Conservation (phyloP, 92 coral and sea anemone genomes). For the Phenganax stokvisi region DNA sequence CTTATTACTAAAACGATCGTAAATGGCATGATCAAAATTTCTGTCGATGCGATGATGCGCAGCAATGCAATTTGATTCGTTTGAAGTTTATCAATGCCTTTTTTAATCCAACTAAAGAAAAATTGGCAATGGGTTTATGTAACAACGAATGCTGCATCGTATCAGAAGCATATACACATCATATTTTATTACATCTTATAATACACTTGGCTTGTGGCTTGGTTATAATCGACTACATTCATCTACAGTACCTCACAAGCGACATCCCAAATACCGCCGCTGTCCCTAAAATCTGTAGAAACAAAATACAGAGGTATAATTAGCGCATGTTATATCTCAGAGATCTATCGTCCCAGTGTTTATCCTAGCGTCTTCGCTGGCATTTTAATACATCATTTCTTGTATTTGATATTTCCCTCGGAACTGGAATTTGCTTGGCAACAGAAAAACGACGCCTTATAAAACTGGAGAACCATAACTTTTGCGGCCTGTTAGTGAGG, state of each 20-base stretch:
- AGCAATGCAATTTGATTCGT: slow-evolving; percentile 76
- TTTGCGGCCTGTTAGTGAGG: no score
- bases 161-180: no score
- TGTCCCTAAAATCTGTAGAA: slow-evolving; percentile 64
- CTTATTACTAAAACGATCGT: slow-evolving; percentile 80
- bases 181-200: neutral
- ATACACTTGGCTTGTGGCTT: no score
- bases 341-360: neutral
- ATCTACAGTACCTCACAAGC: slow-evolving; percentile 59
- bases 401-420: no score
- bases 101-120: slow-evolving; percentile 64
- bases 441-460: no score
- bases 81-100: slow-evolving; percentile 79
- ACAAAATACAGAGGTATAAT: neutral
- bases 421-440: no score
- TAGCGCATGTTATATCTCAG: neutral
- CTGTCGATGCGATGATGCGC: slow-evolving; percentile 94
- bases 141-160: neutral
- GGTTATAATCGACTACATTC: no score
- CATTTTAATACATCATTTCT: no score
- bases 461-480: no score
- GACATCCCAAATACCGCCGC: slow-evolving; percentile 81
- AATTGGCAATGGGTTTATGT: neutral
- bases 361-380: no score
- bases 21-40: slow-evolving; percentile 96